These are phyloP conservation scores for Echiichthys vipera DNA, from an alignment of 2,797 vertebrate genomes.

Conservation along the genomic window DNA sequence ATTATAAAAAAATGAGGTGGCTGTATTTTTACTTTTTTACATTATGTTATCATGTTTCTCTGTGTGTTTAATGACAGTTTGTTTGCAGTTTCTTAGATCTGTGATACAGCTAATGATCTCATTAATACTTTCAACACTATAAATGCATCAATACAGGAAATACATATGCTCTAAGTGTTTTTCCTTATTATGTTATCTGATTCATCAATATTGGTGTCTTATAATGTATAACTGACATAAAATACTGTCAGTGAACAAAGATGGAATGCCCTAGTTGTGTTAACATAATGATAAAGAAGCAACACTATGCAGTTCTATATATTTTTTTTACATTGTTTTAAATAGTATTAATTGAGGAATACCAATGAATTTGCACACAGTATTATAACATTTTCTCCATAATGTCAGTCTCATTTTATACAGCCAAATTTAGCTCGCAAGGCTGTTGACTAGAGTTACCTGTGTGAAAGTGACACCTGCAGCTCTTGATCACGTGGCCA, in stretches of 20 bases:
- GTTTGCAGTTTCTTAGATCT: neutral
- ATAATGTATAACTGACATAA: no score
- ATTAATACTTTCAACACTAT: no score
- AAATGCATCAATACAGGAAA: neutral
- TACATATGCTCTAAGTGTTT: neutral
- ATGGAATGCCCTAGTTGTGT: no score
- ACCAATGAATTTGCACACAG: neutral
- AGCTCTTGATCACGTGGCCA: slow-evolving; percentile 58
- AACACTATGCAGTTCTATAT: no score
- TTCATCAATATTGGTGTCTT: neutral
- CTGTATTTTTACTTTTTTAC: neutral
- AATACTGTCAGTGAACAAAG: no score
- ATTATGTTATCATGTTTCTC: no score
- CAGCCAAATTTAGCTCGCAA: slow-evolving; percentile 7
- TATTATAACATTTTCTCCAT: neutral
- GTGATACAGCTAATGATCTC: no score
- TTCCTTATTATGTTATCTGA: neutral
- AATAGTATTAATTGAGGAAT: neutral
- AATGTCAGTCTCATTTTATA: slow-evolving; percentile 1
- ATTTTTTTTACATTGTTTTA: neutral
- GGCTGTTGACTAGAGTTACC: slow-evolving; percentile 60
- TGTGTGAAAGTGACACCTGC: slow-evolving; percentile 75
- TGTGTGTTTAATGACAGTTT: no score
- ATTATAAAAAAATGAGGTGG: neutral
- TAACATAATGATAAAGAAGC: no score